Base-by-base conservation (phyloP, 2,113 vertebrate genomes). In the Columba livia region DNA sequence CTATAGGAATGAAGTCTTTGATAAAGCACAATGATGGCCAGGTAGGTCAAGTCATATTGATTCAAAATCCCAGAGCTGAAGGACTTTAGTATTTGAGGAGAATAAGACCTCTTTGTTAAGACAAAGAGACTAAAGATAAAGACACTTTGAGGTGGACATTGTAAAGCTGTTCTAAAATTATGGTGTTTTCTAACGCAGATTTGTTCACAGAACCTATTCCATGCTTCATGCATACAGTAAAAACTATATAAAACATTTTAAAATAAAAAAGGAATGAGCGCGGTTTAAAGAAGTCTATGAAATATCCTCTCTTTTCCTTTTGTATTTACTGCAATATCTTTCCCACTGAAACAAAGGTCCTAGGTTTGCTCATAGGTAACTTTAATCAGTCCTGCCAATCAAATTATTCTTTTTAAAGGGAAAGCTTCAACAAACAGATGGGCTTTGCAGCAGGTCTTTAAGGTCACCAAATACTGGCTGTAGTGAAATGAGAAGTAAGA, bases 401-500 rank as follows among this genome's bases (percentile, higher is more conserved):
- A 94, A 75, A 57, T 56, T 7, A 29, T 12, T 81, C 78, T 32
- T 65, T 89, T 67, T 69, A 1, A 82, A 83, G 15, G n/a, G 14
- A 71, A 65, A 91, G 2, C 20, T 94, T 96, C 58, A 65, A 32
- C 31, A 92, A 95, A 94, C 87, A 94, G 84, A 93, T 88, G 87
- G 85, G 58, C 36, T 89, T 89, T 92, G 29, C 79, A 94, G 32
- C 47, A 91, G 95, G 38, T 73, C 79, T 94, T 91, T 92, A 73
- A 95, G 79, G 89, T 95, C 89, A 94, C 64, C 54, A 40, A 93
- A 82, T 61, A 82, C 13, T 88, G 71, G 25, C 23, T 95, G 18
- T 34, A 93, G 67, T 93, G 85, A 91, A 96, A 97, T 73, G 25
- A 91, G 44, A 88, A 92, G 60, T 65, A 87, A 71, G 74, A 85